A percentile compares a stretch with the other conserved stretches of the same genome.
Evolutionary conservation across 2,113 vertebrate genomes (phyloP).

Genomic region (Mus pahari): DNA sequence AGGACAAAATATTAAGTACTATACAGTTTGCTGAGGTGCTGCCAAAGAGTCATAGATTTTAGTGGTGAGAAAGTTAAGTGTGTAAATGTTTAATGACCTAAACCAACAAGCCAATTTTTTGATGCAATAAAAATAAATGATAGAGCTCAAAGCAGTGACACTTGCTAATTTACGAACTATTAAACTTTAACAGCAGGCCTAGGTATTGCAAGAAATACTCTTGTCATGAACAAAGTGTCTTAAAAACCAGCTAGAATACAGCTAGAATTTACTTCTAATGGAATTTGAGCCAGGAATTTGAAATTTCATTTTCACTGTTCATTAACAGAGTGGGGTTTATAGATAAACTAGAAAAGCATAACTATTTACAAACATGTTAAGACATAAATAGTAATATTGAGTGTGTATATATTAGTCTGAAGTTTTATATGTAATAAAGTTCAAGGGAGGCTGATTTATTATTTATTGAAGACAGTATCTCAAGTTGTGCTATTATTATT

Average conservation of each 20-base stretch:
- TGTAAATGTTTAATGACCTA: slow-evolving; percentile 74
- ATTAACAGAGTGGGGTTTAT: neutral
- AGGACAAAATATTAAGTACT: slow-evolving; percentile 73
- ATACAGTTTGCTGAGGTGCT: slow-evolving; percentile 24
- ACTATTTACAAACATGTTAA: slow-evolving; percentile 3
- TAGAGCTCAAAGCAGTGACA: slow-evolving; percentile 52
- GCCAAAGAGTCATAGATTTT: slow-evolving; percentile 68
- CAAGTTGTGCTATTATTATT: neutral
- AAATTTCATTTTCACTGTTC: slow-evolving; percentile 44
- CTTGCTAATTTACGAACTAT: slow-evolving; percentile 73
- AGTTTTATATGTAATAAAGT: neutral
- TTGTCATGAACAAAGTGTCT: slow-evolving; percentile 56
- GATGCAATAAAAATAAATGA: slow-evolving; percentile 66
- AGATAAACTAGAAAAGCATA: neutral
- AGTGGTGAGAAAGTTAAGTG: slow-evolving; percentile 65
- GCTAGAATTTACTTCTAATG: slow-evolving; percentile 36
- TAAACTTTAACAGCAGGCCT: neutral
- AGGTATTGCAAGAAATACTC: neutral
- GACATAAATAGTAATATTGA: neutral
- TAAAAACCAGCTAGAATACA: slow-evolving; percentile 5
- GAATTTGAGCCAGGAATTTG: slow-evolving; percentile 17
- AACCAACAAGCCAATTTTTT: slow-evolving; percentile 73
- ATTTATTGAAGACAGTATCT: neutral
- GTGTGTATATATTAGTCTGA: neutral
- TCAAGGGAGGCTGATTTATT: slow-evolving; percentile 3